A percentile compares a stretch with the other conserved stretches of the same genome.
phyloP scores from a whole-genome alignment of 2,113 vertebrate species.

The Indri indri region DNA sequence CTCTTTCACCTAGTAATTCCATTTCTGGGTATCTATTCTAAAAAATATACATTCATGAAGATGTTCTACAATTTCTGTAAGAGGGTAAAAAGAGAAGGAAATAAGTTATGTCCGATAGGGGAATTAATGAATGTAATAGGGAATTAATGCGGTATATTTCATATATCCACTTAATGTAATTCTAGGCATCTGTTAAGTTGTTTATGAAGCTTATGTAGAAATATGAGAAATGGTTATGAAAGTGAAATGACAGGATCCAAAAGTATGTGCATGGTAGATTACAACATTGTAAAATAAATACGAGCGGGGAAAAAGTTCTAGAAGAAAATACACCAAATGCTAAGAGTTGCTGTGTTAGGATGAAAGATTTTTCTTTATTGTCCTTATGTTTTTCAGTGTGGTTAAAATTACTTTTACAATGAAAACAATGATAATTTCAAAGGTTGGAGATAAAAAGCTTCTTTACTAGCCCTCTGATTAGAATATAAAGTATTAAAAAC shows the following conservation, averaged over 20 bases:
- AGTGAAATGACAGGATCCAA: background rate
- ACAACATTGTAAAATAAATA: background rate
- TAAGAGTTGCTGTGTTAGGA: background rate
- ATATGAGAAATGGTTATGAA: background rate
- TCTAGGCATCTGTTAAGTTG: background rate
- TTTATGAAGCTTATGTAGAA: background rate
- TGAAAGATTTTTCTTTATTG: background rate
- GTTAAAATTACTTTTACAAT: conserved; percentile 23
- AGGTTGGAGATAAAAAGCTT: background rate
- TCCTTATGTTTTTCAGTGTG: background rate
- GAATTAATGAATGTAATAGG: background rate
- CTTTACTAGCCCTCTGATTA: background rate
- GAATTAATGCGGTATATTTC: background rate
- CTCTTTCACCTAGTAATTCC: background rate
- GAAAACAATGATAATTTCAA: background rate
- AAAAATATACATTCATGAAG: background rate
- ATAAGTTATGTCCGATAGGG: background rate
- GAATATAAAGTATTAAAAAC: background rate
- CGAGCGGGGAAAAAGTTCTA: background rate
- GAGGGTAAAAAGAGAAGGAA: background rate
- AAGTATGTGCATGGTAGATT: background rate
- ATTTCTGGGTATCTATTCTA: background rate
- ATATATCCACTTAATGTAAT: background rate
- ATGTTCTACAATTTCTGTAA: background rate
- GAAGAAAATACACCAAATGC: background rate